Evolutionary conservation across 2,888 invertebrate species (phyloP), one percentile per base, ranked within the genome.

Genomic region (Eutolmus rufibarbis): DNA sequence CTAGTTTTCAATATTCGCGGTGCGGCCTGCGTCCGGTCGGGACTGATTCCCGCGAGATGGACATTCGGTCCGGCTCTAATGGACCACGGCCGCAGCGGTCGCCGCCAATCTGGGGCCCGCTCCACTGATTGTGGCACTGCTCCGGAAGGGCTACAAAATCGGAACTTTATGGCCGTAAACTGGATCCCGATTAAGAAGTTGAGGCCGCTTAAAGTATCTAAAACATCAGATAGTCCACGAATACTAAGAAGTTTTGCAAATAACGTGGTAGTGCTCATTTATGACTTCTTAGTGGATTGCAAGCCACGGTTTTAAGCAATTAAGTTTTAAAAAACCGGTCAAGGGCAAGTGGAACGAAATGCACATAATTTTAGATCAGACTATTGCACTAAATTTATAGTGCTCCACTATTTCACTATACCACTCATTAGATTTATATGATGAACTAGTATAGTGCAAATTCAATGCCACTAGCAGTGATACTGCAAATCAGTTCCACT

Each of bases 1-100:
- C 78, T n/a, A 78, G 78, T 78, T 78, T 78, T 78, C 43, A 46
- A 78, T 78, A 78, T 46, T 37, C 66, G 66, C 66, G 66, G 66
- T 14, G 66, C 66, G 19, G 66, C 14, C 66, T 12, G 66, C 43
- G 77, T 23, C 57, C 23, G 23, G 23, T 2, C 57, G 7, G 23
- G 8, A 23, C 40, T 77, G 77, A 77, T 43, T 37, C 37, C 34
- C 19, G n/a, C 12, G 78, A 78, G 78, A 78, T 78, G 43, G 78
- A 78, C 78, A 43, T 7, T 78, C 14, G 66, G 9, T 7, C 7
- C 12, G 5, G 40, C 78, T 78, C 43, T 43, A 78, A 78, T 78
- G 43, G 78, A 40, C 78, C 12, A 46, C 78, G 40, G 77, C 77
- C 57, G 1, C 77, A 78, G 19, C 43, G 23, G 43, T 40, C 78